Evolutionary conservation across 2,113 vertebrate species (phyloP), one percentile per base, ranked within the genome.

Genomic region (Stercorarius parasiticus): DNA sequence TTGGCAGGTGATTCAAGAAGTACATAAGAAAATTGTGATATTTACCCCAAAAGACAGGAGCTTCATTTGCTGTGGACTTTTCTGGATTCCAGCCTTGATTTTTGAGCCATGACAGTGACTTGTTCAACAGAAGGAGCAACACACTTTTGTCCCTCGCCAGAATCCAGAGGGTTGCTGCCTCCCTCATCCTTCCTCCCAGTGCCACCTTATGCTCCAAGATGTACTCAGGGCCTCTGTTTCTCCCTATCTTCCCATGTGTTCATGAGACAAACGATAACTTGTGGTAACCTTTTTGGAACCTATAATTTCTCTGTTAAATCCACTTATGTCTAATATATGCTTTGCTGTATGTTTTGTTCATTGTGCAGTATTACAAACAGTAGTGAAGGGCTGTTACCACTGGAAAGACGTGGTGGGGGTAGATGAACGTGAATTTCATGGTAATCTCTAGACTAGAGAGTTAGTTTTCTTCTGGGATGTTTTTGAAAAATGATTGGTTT

Each of bases 11-110:
- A 50, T 47, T 82, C 3, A 42, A 87, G 22, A 59, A 45, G 6
- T 17, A 14, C 4, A 5, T 27, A 34, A 21, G 18, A 17, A 61
- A 89, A 53, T 8, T 30, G 8, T 10, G 12, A 38, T 72, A 29
- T 52, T n/a, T 45, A 42, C 8, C 6, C 2, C 2, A 45, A 61
- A 58, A 52, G 5, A 20, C 1, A 43, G 2, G 15, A 55, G 5
- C 13, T 83, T 77, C 2, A 38, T 71, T 67, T 50, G 2, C 42
- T 73, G 13, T 43, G 5, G 15, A 50, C 7, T 55, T 71, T 84
- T 67, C 9, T 22, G 34, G 6, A 13, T 62, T 74, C 21, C 42
- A 65, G 9, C 6, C 15, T 73, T 69, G 29, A 45, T 40, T 55
- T 78, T 6, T 42, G 43, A 84, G 8, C 30, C 17, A 17, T 64